Conservation (phyloP, 37 sponge, comb jelly and placozoan genomes). For the Chondrilla cf. caribensis region DNA sequence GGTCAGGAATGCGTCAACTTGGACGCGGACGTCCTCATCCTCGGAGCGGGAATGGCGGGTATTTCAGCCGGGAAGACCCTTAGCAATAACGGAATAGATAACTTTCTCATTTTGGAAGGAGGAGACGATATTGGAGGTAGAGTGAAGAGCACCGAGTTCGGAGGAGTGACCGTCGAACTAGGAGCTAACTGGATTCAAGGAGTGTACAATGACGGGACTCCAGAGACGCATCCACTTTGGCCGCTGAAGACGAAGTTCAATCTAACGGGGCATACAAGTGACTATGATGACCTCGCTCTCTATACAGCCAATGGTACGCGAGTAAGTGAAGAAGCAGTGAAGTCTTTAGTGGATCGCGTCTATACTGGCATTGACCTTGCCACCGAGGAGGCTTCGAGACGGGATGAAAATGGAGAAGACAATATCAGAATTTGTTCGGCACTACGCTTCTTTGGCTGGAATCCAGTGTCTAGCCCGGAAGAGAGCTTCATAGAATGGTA, state of each 20-base stretch:
- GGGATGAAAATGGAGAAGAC: background rate
- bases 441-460: background rate
- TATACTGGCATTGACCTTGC: background rate
- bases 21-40: conserved; percentile 39
- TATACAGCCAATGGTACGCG: conserved; percentile 1
- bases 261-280: background rate
- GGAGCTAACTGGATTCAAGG: conserved; percentile 51
- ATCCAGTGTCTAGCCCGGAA: background rate
- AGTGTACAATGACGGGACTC: background rate
- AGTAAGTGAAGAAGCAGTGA: background rate
- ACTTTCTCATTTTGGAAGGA: conserved; percentile 40
- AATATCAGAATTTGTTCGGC: conserved; percentile 7
- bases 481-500: conserved; percentile 30
- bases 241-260: background rate
- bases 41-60: conserved; percentile 41
- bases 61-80: conserved; percentile 32
- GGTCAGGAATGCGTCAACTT: conserved; percentile 1
- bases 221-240: conserved; percentile 6
- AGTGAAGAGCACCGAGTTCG: background rate
- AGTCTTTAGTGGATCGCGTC: background rate
- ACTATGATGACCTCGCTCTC: background rate
- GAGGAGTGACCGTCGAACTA: conserved; percentile 32
- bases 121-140: conserved; percentile 31
- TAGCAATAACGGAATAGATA: background rate
- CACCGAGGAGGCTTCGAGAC: background rate